These are phyloP conservation scores for Petrocephalus sullivani DNA, from an alignment of 2,797 vertebrate genomes.

Conservation along the genomic window DNA sequence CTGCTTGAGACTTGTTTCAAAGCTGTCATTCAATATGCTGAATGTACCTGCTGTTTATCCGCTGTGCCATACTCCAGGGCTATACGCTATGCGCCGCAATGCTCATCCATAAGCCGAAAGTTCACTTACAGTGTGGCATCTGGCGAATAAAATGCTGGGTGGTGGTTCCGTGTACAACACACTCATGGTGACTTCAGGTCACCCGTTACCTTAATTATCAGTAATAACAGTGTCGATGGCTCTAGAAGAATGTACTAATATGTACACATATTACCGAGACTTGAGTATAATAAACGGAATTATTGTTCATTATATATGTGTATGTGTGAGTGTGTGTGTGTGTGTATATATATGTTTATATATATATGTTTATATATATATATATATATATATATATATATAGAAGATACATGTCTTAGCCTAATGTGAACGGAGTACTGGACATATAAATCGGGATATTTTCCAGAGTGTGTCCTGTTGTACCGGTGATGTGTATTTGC, in stretches of 20 bases:
- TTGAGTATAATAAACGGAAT: neutral
- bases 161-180: neutral
- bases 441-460: neutral
- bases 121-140: neutral
- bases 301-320: neutral
- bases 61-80: constrained; percentile 16
- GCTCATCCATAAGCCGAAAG: constrained; percentile 17
- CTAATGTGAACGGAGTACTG: neutral
- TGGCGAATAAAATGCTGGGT: neutral
- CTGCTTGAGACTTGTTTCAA: constrained; percentile 17
- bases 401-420: neutral
- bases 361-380: neutral
- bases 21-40: constrained; percentile 50
- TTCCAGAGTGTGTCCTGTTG: neutral
- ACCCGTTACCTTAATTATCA: neutral
- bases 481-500: neutral
- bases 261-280: neutral
- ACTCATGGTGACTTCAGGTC: neutral
- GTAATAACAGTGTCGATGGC: neutral
- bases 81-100: constrained; percentile 33
- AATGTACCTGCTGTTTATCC: constrained; percentile 24
- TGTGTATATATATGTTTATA: too few relatives aligned
- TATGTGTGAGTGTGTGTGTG: too few relatives aligned
- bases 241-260: neutral
- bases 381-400: neutral